Base-by-base conservation (phyloP, 2,797 vertebrate genomes). In the Siniperca scherzeri region DNA sequence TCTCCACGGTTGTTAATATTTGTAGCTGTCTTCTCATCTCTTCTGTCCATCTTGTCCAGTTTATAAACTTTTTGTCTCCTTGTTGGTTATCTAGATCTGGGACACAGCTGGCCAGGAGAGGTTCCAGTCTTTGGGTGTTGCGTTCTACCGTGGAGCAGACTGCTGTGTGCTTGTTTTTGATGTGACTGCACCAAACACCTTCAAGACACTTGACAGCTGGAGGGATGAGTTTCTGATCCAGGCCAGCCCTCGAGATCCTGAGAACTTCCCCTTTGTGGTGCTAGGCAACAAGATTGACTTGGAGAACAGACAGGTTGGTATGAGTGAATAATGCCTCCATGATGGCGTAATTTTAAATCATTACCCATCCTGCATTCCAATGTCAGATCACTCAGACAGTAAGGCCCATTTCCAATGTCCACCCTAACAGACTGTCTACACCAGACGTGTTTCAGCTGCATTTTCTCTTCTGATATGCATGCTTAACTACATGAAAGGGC, bases 241-340 rank as follows among this genome's bases (percentile, higher is more conserved):
- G 91, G 97, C 97, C 89, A 97, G 97, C 85, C 97, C 97, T 48
- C 94, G 96, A 50, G 97, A 98, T 90, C 97, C 97, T 0, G 97
- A 98, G 91, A 98, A 97, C 93, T 98, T 98, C 86, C 97, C 97
- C 66, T 98, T 99, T 40, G 97, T 98, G 86, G 97, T 98, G 81
- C 91, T 98, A 92, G 97, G 97, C 89, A 98, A 98, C 94, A 98
- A 98, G 96, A 97, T 97, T 83, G 97, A 98, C 95, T 92, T 98
- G 89, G 97, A 98, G 94, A 98, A 97, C 89, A 97, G 97, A 96
- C 97, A 98, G 96, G 97, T 99, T 87, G 92, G 97, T 91, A 77
- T 70, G 4, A 25, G 19, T 52, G n/a, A 8, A 22, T 27, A 53
- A 48, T 38, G 9, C 16, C 21, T 78, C 52, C 7, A 16, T 12